phyloP scores from a whole-genome alignment of 2,113 vertebrate species.

The Cinclus mexicanus region DNA sequence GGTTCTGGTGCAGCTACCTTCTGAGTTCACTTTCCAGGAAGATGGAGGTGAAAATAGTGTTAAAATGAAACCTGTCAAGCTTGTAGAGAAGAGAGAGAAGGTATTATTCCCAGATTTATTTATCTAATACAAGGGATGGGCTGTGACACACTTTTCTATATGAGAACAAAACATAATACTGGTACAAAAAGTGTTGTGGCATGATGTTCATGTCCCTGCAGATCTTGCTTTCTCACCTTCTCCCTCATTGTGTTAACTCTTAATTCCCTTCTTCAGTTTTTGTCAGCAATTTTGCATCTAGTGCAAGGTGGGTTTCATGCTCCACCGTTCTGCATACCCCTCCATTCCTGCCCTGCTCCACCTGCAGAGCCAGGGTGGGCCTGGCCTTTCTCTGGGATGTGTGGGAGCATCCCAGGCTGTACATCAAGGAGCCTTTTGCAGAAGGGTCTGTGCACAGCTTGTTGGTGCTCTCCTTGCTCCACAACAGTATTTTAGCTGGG shows the following conservation, averaged over 20 bases:
- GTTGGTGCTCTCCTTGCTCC: background rate
- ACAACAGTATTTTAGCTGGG: background rate
- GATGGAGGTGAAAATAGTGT: background rate
- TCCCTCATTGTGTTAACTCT: background rate
- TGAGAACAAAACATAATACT: background rate
- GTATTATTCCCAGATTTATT: background rate
- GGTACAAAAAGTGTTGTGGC: background rate
- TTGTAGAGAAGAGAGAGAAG: background rate
- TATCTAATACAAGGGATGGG: background rate
- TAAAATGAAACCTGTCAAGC: background rate
- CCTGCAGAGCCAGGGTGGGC: background rate
- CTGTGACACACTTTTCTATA: background rate
- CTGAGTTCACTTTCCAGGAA: background rate
- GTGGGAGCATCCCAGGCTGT: background rate
- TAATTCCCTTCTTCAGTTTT: background rate
- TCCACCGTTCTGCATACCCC: accelerated
- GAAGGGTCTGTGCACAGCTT: no score
- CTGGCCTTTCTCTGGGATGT: background rate
- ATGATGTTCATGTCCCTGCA: accelerated
- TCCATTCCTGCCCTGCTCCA: background rate
- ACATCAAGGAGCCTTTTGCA: background rate
- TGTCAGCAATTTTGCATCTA: background rate
- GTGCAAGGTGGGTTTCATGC: background rate
- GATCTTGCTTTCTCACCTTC: background rate
- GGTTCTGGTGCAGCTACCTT: background rate